Percentiles rank a stretch among this genome's conserved stretches.
Conservation (phyloP, 2,113 vertebrate species). For the Neolamprologus kungweensis region DNA sequence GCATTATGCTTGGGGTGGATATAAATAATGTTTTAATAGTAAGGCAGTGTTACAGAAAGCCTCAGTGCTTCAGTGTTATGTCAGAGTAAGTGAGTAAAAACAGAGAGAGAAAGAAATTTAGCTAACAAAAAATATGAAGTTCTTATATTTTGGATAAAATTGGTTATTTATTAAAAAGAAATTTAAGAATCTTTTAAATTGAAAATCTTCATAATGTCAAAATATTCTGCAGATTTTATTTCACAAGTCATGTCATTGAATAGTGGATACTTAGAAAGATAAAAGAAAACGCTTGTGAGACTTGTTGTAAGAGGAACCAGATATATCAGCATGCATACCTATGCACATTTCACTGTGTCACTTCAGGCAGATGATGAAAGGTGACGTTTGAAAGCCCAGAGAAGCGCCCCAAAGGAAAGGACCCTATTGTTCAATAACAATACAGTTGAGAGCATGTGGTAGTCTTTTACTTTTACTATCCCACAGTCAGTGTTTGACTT, state of each 20-base stretch:
- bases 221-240: not conserved
- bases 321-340: not conserved
- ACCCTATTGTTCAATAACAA: constrained; percentile 44
- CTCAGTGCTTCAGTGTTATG: not conserved
- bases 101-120: not conserved
- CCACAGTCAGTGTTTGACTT: constrained; percentile 2
- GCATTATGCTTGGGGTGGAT: not conserved
- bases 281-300: not conserved
- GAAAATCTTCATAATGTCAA: not conserved
- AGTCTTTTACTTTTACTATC: constrained; percentile 35
- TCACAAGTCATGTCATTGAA: not conserved
- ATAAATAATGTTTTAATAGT: not conserved
- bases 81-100: not conserved
- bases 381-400: constrained; percentile 4
- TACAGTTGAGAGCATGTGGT: constrained; percentile 15
- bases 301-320: not conserved
- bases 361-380: constrained; percentile 28
- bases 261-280: not conserved
- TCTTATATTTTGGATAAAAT: not conserved
- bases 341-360: constrained; percentile 5
- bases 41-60: constrained; percentile 11
- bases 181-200: not conserved
- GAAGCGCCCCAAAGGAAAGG: not conserved
- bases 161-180: not conserved
- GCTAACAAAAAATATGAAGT: not conserved